These are phyloP conservation scores for Phocides pigmalion DNA, from an alignment of 1,140 invertebrate genomes.

Conservation along the genomic window DNA sequence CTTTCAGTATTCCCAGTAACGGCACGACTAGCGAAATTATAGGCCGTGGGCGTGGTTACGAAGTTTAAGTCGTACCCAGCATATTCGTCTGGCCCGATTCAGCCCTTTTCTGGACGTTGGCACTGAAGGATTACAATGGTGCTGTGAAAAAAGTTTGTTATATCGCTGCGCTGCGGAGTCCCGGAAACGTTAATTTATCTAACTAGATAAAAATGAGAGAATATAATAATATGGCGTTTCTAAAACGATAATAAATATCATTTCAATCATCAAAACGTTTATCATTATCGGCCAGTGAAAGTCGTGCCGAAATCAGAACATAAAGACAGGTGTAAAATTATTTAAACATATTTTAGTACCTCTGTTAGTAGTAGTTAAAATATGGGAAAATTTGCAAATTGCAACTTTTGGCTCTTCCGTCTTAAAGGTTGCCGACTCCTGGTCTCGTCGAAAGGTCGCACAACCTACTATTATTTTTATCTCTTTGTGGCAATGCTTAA, in stretches of 20 bases:
- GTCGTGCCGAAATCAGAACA: too few relatives aligned
- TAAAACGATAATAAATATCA: constrained; percentile 13
- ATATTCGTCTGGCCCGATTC: not conserved
- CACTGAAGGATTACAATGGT: constrained; percentile 1
- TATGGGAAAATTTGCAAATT: too few relatives aligned
- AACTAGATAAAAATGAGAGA: not conserved
- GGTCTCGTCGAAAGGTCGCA: too few relatives aligned
- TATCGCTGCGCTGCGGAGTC: not conserved
- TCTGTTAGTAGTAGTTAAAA: too few relatives aligned
- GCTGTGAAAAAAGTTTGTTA: constrained; percentile 11
- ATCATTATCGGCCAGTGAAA: not conserved
- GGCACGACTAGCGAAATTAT: not conserved
- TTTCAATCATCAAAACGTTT: constrained; percentile 8
- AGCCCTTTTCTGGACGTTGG: not conserved
- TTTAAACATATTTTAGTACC: too few relatives aligned
- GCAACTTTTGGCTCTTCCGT: too few relatives aligned
- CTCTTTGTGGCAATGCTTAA: too few relatives aligned
- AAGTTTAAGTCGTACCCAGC: not conserved
- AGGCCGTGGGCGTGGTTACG: not conserved
- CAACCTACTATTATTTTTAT: too few relatives aligned
- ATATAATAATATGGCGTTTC: not conserved
- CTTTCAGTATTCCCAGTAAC: not conserved
- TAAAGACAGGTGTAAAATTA: too few relatives aligned
- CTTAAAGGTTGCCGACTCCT: too few relatives aligned
- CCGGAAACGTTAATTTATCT: constrained; percentile 7